Base-by-base conservation (phyloP, 1,140 invertebrate species). In the Caenorhabditis inopinata region DNA sequence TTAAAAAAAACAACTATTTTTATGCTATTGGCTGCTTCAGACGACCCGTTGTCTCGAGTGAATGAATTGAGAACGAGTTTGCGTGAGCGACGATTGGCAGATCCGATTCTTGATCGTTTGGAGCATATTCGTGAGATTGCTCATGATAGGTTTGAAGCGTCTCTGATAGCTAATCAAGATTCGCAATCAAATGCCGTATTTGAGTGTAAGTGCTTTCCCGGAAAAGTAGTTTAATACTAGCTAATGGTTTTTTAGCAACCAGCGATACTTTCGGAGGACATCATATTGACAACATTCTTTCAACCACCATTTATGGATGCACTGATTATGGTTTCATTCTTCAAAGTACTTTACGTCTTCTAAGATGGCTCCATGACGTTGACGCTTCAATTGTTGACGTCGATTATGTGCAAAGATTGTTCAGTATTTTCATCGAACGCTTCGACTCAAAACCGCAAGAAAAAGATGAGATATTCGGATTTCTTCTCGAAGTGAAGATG, bases 391-490 rank as follows among this genome's bases (percentile, higher is more conserved):
- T 38, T 38, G 58, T 68, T 9, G 58, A 68, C 21, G 58, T 38
- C 3, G 58, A 68, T 11, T 68, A 68, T 42, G 58, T 68, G 1
- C 12, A 38, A 0, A 38, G 32, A 32, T 38, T 68, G 58, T 68
- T 68, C 32, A 18, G n/a, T 3, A 68, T 68, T 21, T 68, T 68
- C 58, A 68, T 68, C 32, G n/a, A 68, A 21, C 32, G n/a, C 2
- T 14, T 18, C 11, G 58, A 68, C n/a, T 68, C 58, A 1, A 42
- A 23, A 38, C 27, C 58, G 1, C 58, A 68, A 68, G 58, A 68
- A 21, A 68, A 42, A 68, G 38, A 29, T 21, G 58, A 68, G 23
- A 68, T 68, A 11, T 68, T 68, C n/a, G 58, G 58, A 42, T 68
- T 68, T 11, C 12, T 68, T 3, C 23, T 68, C n/a, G 58, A 68